Evolutionary conservation across 2,888 invertebrate species (phyloP).

Genomic region (Mythimna impura): DNA sequence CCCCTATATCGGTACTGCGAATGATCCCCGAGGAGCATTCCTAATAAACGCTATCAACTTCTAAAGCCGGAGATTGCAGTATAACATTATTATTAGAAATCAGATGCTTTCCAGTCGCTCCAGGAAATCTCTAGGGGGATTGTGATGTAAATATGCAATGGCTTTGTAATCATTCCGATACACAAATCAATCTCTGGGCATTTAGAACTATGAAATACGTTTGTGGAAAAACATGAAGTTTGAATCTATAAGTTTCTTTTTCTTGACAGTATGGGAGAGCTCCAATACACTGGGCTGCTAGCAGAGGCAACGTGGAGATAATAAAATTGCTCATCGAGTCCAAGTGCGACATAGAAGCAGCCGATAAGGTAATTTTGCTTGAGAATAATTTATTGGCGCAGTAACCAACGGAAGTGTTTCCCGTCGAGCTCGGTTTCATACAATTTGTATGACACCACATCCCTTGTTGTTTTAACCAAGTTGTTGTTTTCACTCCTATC

Average conservation of each 20-base stretch:
- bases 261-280: constrained; percentile 92
- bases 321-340: constrained; percentile 93
- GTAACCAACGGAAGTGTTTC: constrained; percentile 15
- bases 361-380: constrained; percentile 91
- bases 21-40: constrained; percentile 31
- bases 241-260: background rate
- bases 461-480: constrained; percentile 7
- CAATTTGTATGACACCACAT: constrained; percentile 11
- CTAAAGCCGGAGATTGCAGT: constrained; percentile 32
- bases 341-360: constrained; percentile 93
- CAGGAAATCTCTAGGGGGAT: background rate
- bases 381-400: constrained; percentile 11
- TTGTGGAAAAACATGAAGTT: too few relatives aligned
- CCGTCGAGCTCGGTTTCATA: constrained; percentile 6
- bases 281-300: constrained; percentile 94
- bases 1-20: background rate
- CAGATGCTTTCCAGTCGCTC: constrained; percentile 1
- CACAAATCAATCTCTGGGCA: too few relatives aligned
- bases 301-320: constrained; percentile 93
- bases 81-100: constrained; percentile 33
- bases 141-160: background rate
- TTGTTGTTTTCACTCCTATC: constrained; percentile 4
- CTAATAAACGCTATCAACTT: constrained; percentile 35
- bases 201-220: too few relatives aligned
- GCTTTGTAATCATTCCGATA: too few relatives aligned